Conservation (phyloP, 2,888 invertebrate genomes). For the Pinctada fucata region DNA sequence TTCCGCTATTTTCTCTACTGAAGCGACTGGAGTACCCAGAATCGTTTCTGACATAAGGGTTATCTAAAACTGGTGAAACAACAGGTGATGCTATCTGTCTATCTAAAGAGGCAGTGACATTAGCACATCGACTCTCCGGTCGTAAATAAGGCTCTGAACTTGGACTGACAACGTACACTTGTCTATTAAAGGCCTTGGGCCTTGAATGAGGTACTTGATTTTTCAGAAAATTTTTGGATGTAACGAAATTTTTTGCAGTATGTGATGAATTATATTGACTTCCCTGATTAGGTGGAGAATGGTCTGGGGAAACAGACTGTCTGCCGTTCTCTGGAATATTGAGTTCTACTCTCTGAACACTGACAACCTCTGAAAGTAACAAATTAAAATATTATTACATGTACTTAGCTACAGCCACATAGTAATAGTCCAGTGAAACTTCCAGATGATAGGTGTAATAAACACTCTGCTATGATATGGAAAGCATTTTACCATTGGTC, state of each 20-base stretch:
- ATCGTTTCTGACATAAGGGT: constrained; percentile 37
- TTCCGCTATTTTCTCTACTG: constrained; percentile 39
- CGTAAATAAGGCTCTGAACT: constrained; percentile 21
- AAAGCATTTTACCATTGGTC: too few relatives aligned
- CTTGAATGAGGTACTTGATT: constrained; percentile 16
- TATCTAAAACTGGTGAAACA: constrained; percentile 19
- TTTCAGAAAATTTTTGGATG: constrained; percentile 29
- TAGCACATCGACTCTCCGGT: constrained; percentile 26
- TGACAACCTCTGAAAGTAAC: background rate
- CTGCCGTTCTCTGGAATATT: background rate
- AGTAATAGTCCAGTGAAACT: too few relatives aligned
- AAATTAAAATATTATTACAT: background rate
- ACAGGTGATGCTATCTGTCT: background rate
- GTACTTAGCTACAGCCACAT: background rate
- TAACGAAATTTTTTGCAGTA: constrained; percentile 22
- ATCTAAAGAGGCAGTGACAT: constrained; percentile 28
- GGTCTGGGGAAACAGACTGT: background rate
- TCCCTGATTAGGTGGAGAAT: background rate
- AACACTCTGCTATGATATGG: too few relatives aligned
- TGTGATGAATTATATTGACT: background rate
- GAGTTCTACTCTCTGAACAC: background rate
- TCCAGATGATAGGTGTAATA: too few relatives aligned
- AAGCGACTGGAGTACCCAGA: constrained; percentile 52
- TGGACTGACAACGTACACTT: constrained; percentile 24
- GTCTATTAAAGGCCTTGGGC: constrained; percentile 24